These are phyloP conservation scores for Lamprologus speciosus DNA, from an alignment of 2,113 vertebrate genomes.

Conservation along the genomic window DNA sequence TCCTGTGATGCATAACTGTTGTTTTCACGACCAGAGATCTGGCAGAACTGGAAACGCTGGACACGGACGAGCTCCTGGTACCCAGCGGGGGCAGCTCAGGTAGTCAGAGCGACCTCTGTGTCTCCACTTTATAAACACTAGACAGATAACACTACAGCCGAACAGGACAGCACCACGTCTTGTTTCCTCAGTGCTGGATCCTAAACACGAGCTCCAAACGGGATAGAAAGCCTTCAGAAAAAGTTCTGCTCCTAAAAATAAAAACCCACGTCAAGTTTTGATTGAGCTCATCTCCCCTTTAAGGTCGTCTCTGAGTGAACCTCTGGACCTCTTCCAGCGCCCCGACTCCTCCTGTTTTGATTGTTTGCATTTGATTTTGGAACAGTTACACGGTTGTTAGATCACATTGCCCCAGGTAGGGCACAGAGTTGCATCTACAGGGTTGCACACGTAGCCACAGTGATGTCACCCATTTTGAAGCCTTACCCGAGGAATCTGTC, in stretches of 20 bases:
- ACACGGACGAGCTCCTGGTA: background rate
- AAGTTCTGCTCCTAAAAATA: background rate
- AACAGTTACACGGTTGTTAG: background rate
- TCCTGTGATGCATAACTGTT: background rate
- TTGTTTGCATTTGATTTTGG: background rate
- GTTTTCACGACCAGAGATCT: background rate
- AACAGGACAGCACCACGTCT: background rate
- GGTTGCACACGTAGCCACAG: background rate
- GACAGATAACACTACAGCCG: background rate
- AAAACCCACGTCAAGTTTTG: background rate
- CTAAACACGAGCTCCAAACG: background rate
- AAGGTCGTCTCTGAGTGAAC: background rate
- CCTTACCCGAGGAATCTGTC: background rate
- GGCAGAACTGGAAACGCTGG: background rate
- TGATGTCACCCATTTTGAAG: background rate
- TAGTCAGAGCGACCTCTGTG: background rate
- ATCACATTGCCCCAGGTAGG: fast-evolving
- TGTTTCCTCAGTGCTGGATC: background rate
- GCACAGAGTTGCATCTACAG: background rate
- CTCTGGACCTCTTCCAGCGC: background rate
- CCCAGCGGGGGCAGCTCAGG: background rate
- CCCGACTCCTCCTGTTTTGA: background rate
- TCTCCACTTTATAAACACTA: background rate
- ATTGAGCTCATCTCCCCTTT: background rate
- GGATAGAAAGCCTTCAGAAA: background rate